Conservation (phyloP, 1,140 invertebrate genomes). For the Helicoverpa zea region DNA sequence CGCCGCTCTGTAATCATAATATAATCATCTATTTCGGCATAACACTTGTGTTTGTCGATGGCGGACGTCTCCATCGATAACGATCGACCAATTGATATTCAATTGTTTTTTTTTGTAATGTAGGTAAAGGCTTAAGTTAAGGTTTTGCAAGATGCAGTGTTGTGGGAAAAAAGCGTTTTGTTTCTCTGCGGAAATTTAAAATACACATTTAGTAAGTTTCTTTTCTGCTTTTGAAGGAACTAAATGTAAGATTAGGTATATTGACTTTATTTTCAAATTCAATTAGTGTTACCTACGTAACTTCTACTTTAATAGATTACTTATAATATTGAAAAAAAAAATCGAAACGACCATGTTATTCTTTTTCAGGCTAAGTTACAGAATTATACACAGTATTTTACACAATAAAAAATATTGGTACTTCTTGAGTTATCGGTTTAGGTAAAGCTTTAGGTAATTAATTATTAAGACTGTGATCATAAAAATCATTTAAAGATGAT, state of each 20-base stretch:
- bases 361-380: too few species aligned
- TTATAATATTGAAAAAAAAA: too few species aligned
- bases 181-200: neutral
- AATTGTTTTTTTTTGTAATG: constrained; percentile 33
- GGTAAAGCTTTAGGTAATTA: neutral
- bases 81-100: constrained; percentile 48
- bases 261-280: too few species aligned
- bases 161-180: neutral
- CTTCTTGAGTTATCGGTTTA: neutral
- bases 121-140: neutral
- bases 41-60: constrained; percentile 54
- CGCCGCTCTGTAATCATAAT: constrained; percentile 78
- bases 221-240: too few species aligned
- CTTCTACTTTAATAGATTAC: too few species aligned
- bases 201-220: too few species aligned
- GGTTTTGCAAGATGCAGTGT: neutral
- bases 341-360: too few species aligned
- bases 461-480: neutral
- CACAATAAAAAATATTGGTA: too few species aligned
- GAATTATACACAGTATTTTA: too few species aligned
- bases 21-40: constrained; percentile 72
- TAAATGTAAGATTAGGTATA: too few species aligned
- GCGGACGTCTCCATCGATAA: constrained; percentile 49
- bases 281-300: too few species aligned
- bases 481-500: neutral